Conservation (phyloP, 1,140 invertebrate species). For the Tetragonula clypearis region DNA sequence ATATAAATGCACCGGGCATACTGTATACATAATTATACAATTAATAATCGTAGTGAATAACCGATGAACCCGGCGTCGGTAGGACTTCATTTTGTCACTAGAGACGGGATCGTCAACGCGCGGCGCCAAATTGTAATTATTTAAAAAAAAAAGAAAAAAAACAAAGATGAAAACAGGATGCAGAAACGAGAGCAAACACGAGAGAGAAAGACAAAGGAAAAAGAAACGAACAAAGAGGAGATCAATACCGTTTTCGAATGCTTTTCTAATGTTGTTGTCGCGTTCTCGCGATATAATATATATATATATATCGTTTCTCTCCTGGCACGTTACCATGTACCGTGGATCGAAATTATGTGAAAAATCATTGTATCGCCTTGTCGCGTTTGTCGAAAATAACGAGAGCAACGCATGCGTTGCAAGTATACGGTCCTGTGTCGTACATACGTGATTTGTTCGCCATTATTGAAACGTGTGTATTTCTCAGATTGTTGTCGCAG, state of each 20-base stretch:
- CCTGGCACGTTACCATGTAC: not conserved
- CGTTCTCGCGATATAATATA: not conserved
- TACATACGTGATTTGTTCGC: not conserved
- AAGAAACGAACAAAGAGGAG: not conserved
- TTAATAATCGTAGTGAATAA: slow-evolving; percentile 67
- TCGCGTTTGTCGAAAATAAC: slow-evolving; percentile 29
- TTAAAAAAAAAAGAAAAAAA: slow-evolving; percentile 36
- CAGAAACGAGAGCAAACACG: slow-evolving; percentile 29
- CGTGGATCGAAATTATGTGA: slow-evolving; percentile 8
- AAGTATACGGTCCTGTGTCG: slow-evolving; percentile 6
- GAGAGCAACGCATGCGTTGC: not conserved
- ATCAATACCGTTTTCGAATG: slow-evolving; percentile 24
- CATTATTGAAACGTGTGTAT: not conserved
- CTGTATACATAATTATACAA: slow-evolving; percentile 59
- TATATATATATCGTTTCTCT: not conserved
- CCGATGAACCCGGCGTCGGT: slow-evolving; percentile 2
- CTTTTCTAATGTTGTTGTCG: slow-evolving; percentile 21
- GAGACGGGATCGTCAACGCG: not conserved
- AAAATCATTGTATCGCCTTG: slow-evolving; percentile 15
- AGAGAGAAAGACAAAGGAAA: slow-evolving; percentile 2
- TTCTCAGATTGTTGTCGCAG: not conserved
- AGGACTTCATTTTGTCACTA: not conserved
- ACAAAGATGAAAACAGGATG: slow-evolving; percentile 49
- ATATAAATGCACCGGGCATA: slow-evolving; percentile 28
- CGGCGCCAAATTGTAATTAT: slow-evolving; percentile 48